phyloP scores from a whole-genome alignment of 2,113 vertebrate species.

The Ramphastos sulfuratus region DNA sequence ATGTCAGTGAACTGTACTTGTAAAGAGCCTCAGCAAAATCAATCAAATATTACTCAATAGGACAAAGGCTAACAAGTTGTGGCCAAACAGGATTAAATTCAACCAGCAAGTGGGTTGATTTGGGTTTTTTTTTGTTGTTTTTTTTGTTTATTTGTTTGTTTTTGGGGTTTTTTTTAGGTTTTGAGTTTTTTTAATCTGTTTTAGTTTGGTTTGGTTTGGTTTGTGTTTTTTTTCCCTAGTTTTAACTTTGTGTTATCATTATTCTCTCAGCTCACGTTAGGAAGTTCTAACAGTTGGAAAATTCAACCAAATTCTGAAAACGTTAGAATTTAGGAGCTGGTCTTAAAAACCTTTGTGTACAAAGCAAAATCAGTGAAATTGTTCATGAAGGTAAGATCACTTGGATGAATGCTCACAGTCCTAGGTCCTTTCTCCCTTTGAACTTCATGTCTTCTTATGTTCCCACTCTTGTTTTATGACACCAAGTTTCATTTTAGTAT shows the following conservation, averaged over 20 bases:
- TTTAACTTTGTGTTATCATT: not conserved
- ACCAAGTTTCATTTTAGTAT: not conserved
- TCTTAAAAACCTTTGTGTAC: not conserved
- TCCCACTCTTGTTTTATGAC: not conserved
- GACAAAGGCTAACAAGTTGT: slow-evolving; percentile 1
- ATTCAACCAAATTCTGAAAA: not conserved
- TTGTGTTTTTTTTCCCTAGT: not conserved
- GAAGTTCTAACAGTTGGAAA: not conserved
- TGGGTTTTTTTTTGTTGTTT: no score
- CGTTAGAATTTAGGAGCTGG: not conserved
- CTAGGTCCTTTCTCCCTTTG: not conserved
- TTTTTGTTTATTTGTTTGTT: no score
- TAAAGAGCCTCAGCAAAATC: slow-evolving; percentile 18
- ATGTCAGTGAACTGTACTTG: not conserved
- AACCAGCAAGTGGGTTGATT: not conserved
- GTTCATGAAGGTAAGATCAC: not conserved
- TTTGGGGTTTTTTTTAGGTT: not conserved
- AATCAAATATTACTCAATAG: slow-evolving; percentile 9
- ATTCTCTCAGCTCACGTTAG: not conserved
- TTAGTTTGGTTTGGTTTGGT: not conserved
- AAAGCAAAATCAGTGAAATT: not conserved
- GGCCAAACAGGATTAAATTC: not conserved
- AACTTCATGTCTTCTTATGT: not conserved
- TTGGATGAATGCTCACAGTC: not conserved
- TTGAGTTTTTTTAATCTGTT: fast-evolving